These are phyloP conservation scores for Drosophila kanapiae DNA, from an alignment of 1,140 invertebrate species.

Conservation along the genomic window DNA sequence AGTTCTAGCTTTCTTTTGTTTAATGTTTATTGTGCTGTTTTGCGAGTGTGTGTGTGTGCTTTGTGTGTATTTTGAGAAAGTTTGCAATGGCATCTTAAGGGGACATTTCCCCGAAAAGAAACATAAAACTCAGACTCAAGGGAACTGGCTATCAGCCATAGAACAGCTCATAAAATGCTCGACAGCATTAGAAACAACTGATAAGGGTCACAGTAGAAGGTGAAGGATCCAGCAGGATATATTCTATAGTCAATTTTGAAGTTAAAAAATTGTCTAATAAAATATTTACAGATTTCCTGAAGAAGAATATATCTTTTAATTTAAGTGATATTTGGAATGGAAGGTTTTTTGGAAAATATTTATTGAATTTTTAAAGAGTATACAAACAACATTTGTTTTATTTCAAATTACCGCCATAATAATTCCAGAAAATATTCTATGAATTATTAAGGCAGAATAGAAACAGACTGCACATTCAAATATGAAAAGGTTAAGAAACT, in stretches of 20 bases:
- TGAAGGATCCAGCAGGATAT: not conserved
- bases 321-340: not conserved
- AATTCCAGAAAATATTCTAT: not conserved
- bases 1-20: slow-evolving; percentile 30
- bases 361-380: no score
- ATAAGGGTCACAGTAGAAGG: not conserved
- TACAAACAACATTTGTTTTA: no score
- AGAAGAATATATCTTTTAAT: not conserved
- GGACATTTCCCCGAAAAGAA: slow-evolving; percentile 3
- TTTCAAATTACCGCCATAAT: not conserved
- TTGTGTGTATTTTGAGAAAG: slow-evolving; percentile 7
- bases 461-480: not conserved
- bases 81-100: slow-evolving; percentile 22
- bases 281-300: no score
- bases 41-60: slow-evolving; percentile 14
- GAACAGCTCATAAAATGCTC: slow-evolving; percentile 9
- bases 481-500: not conserved
- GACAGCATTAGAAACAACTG: slow-evolving; percentile 1
- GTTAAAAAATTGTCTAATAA: no score
- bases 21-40: slow-evolving; percentile 19
- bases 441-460: not conserved
- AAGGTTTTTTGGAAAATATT: no score
- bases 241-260: not conserved
- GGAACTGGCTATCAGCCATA: slow-evolving; percentile 2
- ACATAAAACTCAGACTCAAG: slow-evolving; percentile 34